phyloP scores from a whole-genome alignment of 2,797 vertebrate genomes.

The Anguilla megastoma region DNA sequence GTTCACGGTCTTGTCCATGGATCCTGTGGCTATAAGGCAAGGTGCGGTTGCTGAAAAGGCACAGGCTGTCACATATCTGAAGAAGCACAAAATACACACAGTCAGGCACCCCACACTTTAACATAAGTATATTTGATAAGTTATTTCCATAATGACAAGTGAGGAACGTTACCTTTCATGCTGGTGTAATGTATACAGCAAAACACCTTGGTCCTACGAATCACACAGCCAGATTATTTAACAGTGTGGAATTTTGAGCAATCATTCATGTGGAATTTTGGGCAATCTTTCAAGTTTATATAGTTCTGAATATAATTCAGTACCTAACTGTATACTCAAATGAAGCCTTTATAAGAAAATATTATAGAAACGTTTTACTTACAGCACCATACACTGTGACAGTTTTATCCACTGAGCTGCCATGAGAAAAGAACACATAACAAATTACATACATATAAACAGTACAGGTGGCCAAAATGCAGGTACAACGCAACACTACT shows the following conservation, averaged over 20 bases:
- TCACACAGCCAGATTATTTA: not conserved
- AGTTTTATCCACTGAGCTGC: slow-evolving; percentile 86
- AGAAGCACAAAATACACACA: not conserved
- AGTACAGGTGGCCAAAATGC: not conserved
- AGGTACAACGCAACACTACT: not conserved
- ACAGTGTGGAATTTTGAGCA: not conserved
- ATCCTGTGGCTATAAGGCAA: slow-evolving; percentile 74
- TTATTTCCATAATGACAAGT: not conserved
- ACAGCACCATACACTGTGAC: slow-evolving; percentile 78
- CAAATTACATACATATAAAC: not conserved
- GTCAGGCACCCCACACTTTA: not conserved
- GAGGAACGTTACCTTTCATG: slow-evolving; percentile 2
- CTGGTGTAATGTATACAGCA: slow-evolving; percentile 11
- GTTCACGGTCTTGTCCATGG: slow-evolving; percentile 80
- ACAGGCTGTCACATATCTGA: slow-evolving; percentile 77
- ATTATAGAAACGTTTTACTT: slow-evolving; percentile 62
- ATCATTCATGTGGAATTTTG: not conserved
- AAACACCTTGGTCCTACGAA: not conserved
- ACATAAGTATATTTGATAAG: not conserved
- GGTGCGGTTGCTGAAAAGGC: slow-evolving; percentile 68
- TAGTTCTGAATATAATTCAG: not conserved
- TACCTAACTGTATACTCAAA: not conserved
- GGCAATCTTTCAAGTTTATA: not conserved
- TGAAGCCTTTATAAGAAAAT: not conserved
- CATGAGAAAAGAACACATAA: slow-evolving; percentile 47